These are phyloP conservation scores for Colaptes auratus DNA, from an alignment of 2,113 vertebrate species.

Conservation along the genomic window DNA sequence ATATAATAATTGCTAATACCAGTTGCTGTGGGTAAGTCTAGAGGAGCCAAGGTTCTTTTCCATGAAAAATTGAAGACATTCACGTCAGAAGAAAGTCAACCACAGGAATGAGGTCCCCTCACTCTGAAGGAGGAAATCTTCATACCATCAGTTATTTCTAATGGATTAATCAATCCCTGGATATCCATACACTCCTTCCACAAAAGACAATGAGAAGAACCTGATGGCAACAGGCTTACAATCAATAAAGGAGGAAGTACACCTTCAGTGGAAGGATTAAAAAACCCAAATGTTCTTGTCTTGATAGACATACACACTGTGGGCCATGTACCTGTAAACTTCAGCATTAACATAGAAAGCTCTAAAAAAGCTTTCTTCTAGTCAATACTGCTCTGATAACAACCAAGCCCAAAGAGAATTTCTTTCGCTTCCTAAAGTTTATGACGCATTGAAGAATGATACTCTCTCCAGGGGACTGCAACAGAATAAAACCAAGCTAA, in stretches of 20 bases:
- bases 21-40: neutral
- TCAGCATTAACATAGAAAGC: neutral
- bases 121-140: neutral
- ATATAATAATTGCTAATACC: neutral
- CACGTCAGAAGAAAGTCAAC: neutral
- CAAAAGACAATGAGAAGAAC: neutral
- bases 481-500: neutral
- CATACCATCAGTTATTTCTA: neutral
- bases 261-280: neutral
- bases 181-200: neutral
- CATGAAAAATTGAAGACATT: neutral
- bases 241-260: neutral
- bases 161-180: neutral
- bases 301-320: neutral
- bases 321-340: neutral
- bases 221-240: neutral
- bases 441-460: neutral
- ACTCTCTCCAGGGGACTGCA: neutral
- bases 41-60: neutral
- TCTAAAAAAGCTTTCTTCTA: neutral
- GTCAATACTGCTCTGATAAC: neutral
- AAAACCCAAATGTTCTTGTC: neutral
- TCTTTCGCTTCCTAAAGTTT: neutral
- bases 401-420: neutral
- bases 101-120: neutral